Evolutionary conservation across 2,113 vertebrate species (phyloP).

Genomic region (Thunnus maccoyii): DNA sequence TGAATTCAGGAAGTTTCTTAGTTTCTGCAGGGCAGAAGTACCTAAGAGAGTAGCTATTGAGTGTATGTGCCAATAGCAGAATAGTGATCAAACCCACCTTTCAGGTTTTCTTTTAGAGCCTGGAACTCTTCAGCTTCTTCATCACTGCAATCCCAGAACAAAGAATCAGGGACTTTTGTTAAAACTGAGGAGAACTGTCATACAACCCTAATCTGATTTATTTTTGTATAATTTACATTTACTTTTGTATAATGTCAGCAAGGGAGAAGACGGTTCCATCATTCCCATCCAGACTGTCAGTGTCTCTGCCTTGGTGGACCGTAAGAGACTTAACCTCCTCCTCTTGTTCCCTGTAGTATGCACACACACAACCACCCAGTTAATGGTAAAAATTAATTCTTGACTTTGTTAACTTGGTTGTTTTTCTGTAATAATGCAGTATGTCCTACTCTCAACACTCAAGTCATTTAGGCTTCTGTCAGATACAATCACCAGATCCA

Average conservation of each 20-base stretch:
- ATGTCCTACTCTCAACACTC: no score
- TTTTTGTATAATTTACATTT: slow-evolving; percentile 24
- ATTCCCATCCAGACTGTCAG: slow-evolving; percentile 63
- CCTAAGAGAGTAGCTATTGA: neutral
- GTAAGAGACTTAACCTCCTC: slow-evolving; percentile 50
- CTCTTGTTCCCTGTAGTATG: slow-evolving; percentile 67
- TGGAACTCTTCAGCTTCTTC: slow-evolving; percentile 70
- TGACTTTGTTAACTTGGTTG: neutral
- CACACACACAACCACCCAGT: slow-evolving; percentile 19
- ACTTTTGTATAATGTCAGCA: slow-evolving; percentile 65
- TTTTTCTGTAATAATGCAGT: no score
- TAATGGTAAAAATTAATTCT: no score
- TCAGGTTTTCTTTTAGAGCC: slow-evolving; percentile 43
- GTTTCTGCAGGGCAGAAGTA: neutral
- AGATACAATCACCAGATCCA: no score
- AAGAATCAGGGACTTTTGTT: neutral
- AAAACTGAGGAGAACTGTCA: neutral
- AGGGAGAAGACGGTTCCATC: slow-evolving; percentile 52
- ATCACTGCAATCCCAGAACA: slow-evolving; percentile 62
- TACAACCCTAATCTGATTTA: neutral
- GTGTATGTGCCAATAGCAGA: neutral
- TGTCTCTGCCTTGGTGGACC: slow-evolving; percentile 29
- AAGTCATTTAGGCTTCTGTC: no score
- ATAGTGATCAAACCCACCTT: slow-evolving; percentile 52
- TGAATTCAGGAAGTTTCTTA: no score